Base-by-base conservation (phyloP, 2,888 invertebrate genomes). In the Corbicula japonica region DNA sequence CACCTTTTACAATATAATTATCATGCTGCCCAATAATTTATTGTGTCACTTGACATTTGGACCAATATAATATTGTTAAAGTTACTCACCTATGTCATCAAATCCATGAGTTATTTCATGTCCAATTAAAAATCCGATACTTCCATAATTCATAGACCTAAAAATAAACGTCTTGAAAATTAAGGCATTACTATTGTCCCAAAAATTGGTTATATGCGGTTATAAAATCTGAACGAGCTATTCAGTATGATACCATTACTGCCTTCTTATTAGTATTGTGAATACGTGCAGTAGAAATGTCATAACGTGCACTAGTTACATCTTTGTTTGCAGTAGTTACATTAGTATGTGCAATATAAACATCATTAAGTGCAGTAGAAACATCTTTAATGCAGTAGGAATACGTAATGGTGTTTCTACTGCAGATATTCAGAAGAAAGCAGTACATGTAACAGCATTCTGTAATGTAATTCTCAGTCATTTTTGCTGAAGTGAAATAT, bases 51-150 rank as follows among this genome's bases (percentile, higher is more conserved):
- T n/a, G n/a, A n/a, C n/a, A n/a, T n/a, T n/a, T n/a, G n/a, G n/a
- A n/a, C n/a, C n/a, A n/a, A n/a, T n/a, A n/a, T n/a, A n/a, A 48
- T 48, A 23, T 23, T 21, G 21, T 26, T 23, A 28, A 23, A 23
- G 12, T 23, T 28, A 54, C 54, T 30, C 83, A 87, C 94, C 94
- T 84, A 91, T 92, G 92, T 98, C 98, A 92, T 99, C 99, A 91
- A 99, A 99, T 0, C 98, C 98, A 90, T 99, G 98, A 0, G 98
- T 98, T 65, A 99, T 94, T 92, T 99, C 98, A 91, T 99, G 98
- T 0, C 98, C 99, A 96, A 99, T 98, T 0, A 99, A 98, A 0
- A 98, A 98, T 0, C 99, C 99, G 96, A 99, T 98, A 0, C 97
- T 98, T 0, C 99, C 99, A 89, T 96, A 99, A 94, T 99, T 99